Evolutionary conservation across 1,140 invertebrate species (phyloP).

Genomic region (Drosophila pandora): DNA sequence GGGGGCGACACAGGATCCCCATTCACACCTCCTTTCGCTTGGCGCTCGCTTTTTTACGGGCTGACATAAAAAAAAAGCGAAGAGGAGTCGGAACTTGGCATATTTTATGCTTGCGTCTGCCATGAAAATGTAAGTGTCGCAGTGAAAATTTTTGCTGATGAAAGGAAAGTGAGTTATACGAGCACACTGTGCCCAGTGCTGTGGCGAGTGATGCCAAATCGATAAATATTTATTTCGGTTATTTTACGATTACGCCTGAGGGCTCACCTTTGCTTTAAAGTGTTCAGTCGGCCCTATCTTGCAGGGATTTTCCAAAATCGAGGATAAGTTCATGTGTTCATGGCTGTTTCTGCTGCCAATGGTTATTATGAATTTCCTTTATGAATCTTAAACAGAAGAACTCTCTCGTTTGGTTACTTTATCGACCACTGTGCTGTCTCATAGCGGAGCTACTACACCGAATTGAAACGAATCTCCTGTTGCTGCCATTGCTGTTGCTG

Average conservation of each 20-base stretch:
- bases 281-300: constrained; percentile 9
- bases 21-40: constrained; percentile 3
- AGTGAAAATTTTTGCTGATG: constrained; percentile 77
- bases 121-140: constrained; percentile 79
- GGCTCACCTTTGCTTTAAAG: constrained; percentile 27
- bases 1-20: not conserved
- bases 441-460: not conserved
- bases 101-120: constrained; percentile 67
- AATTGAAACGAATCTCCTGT: constrained; percentile 28
- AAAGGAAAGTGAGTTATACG: constrained; percentile 74
- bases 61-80: constrained; percentile 58
- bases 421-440: constrained; percentile 17
- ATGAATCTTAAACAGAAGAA: not conserved
- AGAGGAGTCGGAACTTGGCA: constrained; percentile 58
- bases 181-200: constrained; percentile 20
- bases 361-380: too few relatives aligned
- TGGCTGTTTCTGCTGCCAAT: not conserved
- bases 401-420: not conserved
- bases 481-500: constrained; percentile 8
- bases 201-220: constrained; percentile 35
- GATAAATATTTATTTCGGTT: constrained; percentile 46
- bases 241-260: constrained; percentile 23
- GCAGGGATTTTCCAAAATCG: constrained; percentile 8
- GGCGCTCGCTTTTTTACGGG: constrained; percentile 53
- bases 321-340: not conserved